phyloP scores from a whole-genome alignment of 2,113 vertebrate genomes.

The Manacus vitellinus region DNA sequence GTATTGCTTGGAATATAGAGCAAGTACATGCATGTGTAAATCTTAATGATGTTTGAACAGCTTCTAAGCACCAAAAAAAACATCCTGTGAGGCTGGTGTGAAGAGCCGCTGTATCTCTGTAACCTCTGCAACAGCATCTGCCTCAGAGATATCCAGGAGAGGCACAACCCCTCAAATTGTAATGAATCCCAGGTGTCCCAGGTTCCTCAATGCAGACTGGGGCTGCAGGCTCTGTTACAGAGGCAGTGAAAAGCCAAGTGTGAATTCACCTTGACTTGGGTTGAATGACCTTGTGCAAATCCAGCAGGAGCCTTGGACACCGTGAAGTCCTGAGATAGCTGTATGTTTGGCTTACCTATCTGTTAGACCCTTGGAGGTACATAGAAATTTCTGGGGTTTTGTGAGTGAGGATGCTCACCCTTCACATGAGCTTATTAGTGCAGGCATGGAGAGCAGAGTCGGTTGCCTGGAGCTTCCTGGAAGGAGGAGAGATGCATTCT shows the following conservation, averaged over 20 bases:
- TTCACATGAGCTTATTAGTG: fast-evolving
- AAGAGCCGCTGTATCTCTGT: neutral
- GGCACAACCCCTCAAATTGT: neutral
- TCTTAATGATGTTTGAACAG: neutral
- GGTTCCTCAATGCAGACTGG: neutral
- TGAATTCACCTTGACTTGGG: neutral
- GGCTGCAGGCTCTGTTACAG: neutral
- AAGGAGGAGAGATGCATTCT: neutral
- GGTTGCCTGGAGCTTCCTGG: neutral
- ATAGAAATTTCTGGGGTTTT: neutral
- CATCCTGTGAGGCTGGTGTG: neutral
- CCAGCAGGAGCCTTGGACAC: neutral
- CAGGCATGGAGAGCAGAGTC: neutral
- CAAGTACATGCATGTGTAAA: neutral
- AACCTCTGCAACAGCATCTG: neutral
- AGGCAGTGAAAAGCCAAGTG: neutral
- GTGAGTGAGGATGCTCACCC: fast-evolving
- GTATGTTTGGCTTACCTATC: neutral
- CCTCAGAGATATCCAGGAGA: neutral
- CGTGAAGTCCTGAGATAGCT: neutral
- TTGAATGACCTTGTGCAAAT: neutral
- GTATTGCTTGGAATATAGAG: neutral
- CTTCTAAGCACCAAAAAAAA: neutral
- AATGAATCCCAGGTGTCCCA: neutral
- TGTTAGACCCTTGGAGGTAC: neutral